Conservation (phyloP, 2,888 invertebrate species). For the Philhelius pedissequus region DNA sequence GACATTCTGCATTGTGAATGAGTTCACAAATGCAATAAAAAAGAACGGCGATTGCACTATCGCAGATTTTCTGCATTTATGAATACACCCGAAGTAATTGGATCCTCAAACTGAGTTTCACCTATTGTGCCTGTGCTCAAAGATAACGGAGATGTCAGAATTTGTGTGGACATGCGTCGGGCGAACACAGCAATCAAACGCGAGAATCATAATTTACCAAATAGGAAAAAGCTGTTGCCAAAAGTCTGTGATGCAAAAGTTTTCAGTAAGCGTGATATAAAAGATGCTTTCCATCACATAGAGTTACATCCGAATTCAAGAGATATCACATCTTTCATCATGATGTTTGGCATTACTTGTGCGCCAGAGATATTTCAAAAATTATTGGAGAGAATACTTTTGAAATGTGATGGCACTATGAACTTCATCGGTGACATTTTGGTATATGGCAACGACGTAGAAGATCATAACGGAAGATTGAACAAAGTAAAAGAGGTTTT, state of each 20-base stretch:
- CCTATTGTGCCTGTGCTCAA: not conserved
- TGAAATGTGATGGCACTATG: not conserved
- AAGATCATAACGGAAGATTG: not conserved
- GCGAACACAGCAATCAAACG: not conserved
- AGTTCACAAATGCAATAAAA: no score
- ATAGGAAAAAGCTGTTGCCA: no score
- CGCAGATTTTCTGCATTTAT: no score
- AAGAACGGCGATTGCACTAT: no score
- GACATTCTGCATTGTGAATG: no score
- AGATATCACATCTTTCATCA: constrained; percentile 72
- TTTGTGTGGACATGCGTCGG: not conserved
- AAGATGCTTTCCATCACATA: constrained; percentile 1
- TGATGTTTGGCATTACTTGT: constrained; percentile 76
- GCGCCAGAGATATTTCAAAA: constrained; percentile 78
- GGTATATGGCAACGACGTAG: not conserved
- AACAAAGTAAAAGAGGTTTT: not conserved
- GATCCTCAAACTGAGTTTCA: constrained; percentile 1
- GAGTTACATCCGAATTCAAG: not conserved
- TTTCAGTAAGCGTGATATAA: no score
- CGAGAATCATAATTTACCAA: no score
- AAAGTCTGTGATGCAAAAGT: no score
- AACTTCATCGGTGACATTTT: not conserved
- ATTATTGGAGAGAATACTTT: constrained; percentile 31
- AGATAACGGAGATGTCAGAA: not conserved
- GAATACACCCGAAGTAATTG: no score